Evolutionary conservation across 2,113 vertebrate species (phyloP), one percentile per base, ranked within the genome.

Genomic region (Passer domesticus): DNA sequence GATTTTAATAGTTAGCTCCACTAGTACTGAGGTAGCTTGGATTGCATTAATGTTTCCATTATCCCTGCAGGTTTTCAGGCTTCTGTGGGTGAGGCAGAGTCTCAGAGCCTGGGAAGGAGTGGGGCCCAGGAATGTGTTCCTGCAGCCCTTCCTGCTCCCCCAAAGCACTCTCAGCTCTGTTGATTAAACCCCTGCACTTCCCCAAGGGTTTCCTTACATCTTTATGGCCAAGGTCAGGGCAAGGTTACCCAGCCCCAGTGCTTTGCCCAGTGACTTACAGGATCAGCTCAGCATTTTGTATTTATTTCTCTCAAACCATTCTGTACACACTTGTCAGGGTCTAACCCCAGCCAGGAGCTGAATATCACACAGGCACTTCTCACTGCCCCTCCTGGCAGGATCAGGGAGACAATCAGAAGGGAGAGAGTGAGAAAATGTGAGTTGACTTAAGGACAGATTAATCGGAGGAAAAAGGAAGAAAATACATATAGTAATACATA

Each of bases 1-100:
- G 82, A 69, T 87, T 95, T 97, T 94, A 97, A 95, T 95, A 92
- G 62, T 77, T 75, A 69, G 77, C 28, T 76, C 47, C 87, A 43
- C 41, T 77, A 62, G 83, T 78, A 78, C 62, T 28, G 86, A 87
- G 80, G 79, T 72, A 81, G 64, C 72, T 84, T n/a, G 35, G 28
- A 39, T 47, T 90, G 43, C 92, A 83, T 92, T 74, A 94, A 83
- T 31, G 49, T 94, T 96, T 92, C 56, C 66, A 73, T 92, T 84
- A 92, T 30, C 64, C 1, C 53, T 92, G 81, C 80, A 81, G 70
- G 83, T 95, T 84, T 92, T 82, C 83, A 95, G 73, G 80, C 39
- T 84, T 95, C 79, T 69, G 43, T 30, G 70, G 46, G n/a, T 76
- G 55, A 84, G 52, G 37, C 2, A 41, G 93, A 84, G 60, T 21